Base-by-base conservation (phyloP, 23 tunicate species). In the Styela clava region DNA sequence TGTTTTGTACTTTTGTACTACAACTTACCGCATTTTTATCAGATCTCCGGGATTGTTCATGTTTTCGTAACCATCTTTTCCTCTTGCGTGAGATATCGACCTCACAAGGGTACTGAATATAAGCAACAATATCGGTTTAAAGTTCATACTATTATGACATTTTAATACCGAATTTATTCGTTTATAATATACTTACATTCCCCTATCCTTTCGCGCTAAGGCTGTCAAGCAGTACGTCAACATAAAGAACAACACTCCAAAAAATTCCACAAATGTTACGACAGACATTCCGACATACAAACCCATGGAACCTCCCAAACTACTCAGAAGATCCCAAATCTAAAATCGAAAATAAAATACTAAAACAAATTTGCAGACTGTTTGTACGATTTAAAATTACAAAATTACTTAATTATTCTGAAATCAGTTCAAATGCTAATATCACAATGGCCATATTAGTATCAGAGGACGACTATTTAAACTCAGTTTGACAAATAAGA, bases 261-360 rank as follows among this genome's bases (percentile, higher is more conserved):
- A 27, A 29, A 67, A 67, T 29, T 67, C 71, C 19, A 29, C 31
- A 67, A 67, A 29, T 25, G 71, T 18, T 25, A 67, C 71, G 16
- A 67, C 31, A 12, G 71, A 67, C 31, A 67, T 67, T 25, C 71
- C 71, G 31, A 67, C 71, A 27, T 29, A 67, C 30, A 67, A 29
- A 25, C 71, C 71, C 71, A 67, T 67, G 19, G 71, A 67, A 25
- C 71, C 71, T 16, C 71, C 71, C 30, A 67, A 25, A 24, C 71
- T 67, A 24, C 71, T 67, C 31, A 67, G 24, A 12, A 67, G 24
- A 29, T 67, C 71, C 71, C 71, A 67, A 16, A 67, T 67, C 71
- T 67, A 24, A 44, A 44, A 44, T 5, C n/a, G n/a, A n/a, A n/a
- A n/a, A n/a, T n/a, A n/a, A n/a, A n/a, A n/a, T n/a, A n/a, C n/a